Base-by-base conservation (phyloP, 2,797 vertebrate species). In the Phataginus tricuspis region DNA sequence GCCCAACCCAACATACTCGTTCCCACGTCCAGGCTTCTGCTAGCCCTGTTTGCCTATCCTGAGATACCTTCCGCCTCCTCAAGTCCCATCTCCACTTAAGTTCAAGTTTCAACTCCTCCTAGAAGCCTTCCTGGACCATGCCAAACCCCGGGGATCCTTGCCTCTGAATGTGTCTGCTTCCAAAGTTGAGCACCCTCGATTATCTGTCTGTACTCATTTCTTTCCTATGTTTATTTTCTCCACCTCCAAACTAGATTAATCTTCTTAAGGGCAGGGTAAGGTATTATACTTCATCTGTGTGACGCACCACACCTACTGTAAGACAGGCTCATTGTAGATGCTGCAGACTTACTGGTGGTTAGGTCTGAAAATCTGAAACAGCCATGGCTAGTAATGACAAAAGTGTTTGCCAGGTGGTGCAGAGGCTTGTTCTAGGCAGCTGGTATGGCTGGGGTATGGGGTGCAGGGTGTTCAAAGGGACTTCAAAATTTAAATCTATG, bases 51-150 rank as follows among this genome's bases (percentile, higher is more conserved):
- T 86, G 63, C 39, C 79, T 69, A 39, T 57, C 34, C 69, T 8
- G 34, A 64, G 85, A 94, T 64, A 59, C 7, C 59, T 34, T 66
- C 94, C 92, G 78, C 93, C 92, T 86, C 69, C 34, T 55, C 55
- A 87, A 79, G 72, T 53, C 66, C 87, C 84, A 88, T 7, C 18
- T 42, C 66, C 45, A 64, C 59, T 93, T 27, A 49, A 79, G 34
- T 64, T 91, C 92, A 96, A 96, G 86, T 93, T 93, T 31, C 87
- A 95, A 39, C 94, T 86, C 75, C 86, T 96, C 79, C 93, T 72
- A 31, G 57, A 69, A 91, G 59, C 49, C 27, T 49, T 88, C 84
- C 31, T 37, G 61, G 49, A 82, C 37, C 45, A 45, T 5, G 53
- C 74, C 86, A 90, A 27, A 6, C 53, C 64, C n/a, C 34, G 51